Evolutionary conservation across 2,888 invertebrate genomes (phyloP), one percentile per base, ranked within the genome.

Genomic region (Heliconius hortense): DNA sequence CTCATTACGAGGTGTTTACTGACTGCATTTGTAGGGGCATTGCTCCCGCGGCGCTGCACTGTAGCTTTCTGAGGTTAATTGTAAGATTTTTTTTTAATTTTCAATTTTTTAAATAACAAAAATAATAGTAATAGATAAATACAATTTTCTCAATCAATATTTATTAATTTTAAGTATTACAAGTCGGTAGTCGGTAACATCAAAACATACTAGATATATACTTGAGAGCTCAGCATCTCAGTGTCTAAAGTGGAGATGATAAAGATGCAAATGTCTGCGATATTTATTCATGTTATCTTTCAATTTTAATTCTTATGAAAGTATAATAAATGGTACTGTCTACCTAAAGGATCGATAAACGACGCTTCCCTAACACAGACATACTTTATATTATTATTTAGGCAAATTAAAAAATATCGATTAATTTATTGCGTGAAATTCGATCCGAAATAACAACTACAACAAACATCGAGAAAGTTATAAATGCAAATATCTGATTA

Each of bases 1-100:
- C 75, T 71, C 59, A 73, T 73, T 76, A 63, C 72, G 73, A 77
- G 73, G 77, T 78, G 76, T 78, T 76, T 76, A 71, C 77, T 68
- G 73, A 75, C 73, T 67, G 56, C 76, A 63, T 69, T 78, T 69
- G 43, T 63, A 76, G 63, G 77, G 72, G 63, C 77, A 64, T 48
- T 74, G 77, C 68, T 53, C 73, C 43, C 71, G 68, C 67, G 26
- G 15, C 24, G 21, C 26, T 39, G 18, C 13, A 26, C 26, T 35
- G n/a, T 15, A 35, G 64, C 66, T 66, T 39, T 66, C 66, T 66
- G 66, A 66, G 39, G 18, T 43, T 66, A 66, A 66, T 66, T 66
- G 24, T 26, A 28, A 66, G 24, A 66, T n/a, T n/a, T 56, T n/a
- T 56, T 56, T 10, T 3, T 10, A 56, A n/a, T 56, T 56, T n/a